phyloP scores from a whole-genome alignment of 1,140 invertebrate species.

The Trichonephila clavipes region DNA sequence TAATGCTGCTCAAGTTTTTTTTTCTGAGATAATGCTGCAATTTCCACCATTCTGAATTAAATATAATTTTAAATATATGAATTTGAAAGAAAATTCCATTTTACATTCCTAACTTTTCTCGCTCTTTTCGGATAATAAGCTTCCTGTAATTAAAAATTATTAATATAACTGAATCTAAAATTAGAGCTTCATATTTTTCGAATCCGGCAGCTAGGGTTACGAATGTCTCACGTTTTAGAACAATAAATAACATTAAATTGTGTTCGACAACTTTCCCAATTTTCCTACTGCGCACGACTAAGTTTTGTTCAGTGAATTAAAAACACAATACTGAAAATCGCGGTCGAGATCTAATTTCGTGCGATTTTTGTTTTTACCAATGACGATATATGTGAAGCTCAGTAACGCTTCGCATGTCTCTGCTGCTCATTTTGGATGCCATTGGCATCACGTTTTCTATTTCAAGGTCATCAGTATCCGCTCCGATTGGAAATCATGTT shows the following conservation, averaged over 20 bases:
- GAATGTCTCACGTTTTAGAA: no score
- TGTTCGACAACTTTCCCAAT: not conserved
- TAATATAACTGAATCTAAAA: no score
- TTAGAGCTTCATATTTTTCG: no score
- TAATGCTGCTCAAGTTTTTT: no score
- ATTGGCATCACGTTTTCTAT: constrained; percentile 2
- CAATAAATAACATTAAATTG: not conserved
- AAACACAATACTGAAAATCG: not conserved
- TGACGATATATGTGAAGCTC: not conserved
- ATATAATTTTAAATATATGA: no score
- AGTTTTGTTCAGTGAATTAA: not conserved
- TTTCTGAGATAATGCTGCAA: no score
- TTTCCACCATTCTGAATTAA: no score
- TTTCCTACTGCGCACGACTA: not conserved
- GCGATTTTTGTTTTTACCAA: not conserved
- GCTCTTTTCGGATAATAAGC: no score
- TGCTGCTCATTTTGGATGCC: not conserved
- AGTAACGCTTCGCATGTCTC: not conserved
- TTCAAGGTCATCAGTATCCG: constrained; percentile 37
- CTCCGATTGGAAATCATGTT: not conserved
- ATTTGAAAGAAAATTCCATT: no score
- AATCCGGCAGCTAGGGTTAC: no score
- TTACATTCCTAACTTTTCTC: no score
- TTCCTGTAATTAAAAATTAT: no score
- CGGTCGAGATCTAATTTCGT: not conserved